Evolutionary conservation across 2,888 invertebrate species (phyloP).

Genomic region (Aphidoletes aphidimyza): DNA sequence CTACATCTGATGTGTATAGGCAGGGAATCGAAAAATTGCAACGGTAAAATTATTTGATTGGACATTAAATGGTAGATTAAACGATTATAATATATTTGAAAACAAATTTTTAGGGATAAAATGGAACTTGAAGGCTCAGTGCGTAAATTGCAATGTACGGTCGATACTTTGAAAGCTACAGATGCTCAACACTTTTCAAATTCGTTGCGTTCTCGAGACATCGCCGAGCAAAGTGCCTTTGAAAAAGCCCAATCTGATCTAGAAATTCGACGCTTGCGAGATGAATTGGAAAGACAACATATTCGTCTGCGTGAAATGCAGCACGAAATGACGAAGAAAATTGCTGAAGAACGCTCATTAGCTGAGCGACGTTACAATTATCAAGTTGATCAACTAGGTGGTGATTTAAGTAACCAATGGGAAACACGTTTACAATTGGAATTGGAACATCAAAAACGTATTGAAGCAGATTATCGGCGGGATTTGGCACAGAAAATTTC

Average conservation of each 20-base stretch:
- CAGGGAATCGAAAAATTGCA: conserved; percentile 78
- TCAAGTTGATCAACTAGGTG: conserved; percentile 78
- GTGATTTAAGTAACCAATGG: conserved; percentile 83
- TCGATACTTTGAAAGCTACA: conserved; percentile 73
- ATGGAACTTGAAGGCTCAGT: conserved; percentile 75
- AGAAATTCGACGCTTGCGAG: conserved; percentile 79
- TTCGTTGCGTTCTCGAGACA: conserved; percentile 75
- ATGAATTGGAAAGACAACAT: conserved; percentile 82
- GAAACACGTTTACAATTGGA: conserved; percentile 83
- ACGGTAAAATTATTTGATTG: conserved; percentile 59
- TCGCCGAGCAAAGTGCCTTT: conserved; percentile 80
- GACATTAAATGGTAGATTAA: too few species aligned
- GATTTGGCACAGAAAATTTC: conserved; percentile 80
- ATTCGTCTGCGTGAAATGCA: conserved; percentile 79
- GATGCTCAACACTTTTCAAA: conserved; percentile 73
- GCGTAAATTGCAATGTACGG: conserved; percentile 73
- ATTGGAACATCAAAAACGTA: conserved; percentile 80
- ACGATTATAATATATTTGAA: not conserved
- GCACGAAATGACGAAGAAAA: conserved; percentile 78
- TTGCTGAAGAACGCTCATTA: conserved; percentile 77
- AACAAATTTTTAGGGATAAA: conserved; percentile 70
- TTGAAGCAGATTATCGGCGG: conserved; percentile 80
- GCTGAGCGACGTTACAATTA: conserved; percentile 79
- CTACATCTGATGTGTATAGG: conserved; percentile 72
- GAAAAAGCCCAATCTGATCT: conserved; percentile 80